Evolutionary conservation across 2,113 vertebrate genomes (phyloP).

Genomic region (Bos javanicus): DNA sequence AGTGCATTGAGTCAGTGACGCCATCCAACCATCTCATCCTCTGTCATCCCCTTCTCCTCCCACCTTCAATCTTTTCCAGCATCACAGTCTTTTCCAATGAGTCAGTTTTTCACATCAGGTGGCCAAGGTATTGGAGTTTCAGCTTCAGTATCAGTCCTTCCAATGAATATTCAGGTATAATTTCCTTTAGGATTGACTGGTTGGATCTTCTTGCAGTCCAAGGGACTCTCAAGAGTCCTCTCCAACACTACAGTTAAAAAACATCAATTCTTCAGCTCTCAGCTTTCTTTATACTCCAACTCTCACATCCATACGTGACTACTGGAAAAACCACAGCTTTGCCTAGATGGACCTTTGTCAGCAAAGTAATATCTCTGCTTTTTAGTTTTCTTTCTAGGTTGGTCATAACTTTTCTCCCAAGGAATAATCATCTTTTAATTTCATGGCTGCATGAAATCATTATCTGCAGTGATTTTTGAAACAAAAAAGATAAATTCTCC

Average conservation of each 20-base stretch:
- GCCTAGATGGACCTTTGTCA: accelerated
- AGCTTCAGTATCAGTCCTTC: background rate
- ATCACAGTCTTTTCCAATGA: background rate
- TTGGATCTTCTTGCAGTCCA: background rate
- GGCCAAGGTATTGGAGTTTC: background rate
- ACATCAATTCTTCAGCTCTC: background rate
- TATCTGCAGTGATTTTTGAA: background rate
- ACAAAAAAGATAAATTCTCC: background rate
- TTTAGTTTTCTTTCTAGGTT: background rate
- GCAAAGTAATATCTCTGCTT: background rate
- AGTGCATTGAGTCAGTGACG: background rate
- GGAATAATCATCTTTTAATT: background rate
- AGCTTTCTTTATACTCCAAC: background rate
- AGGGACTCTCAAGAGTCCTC: background rate
- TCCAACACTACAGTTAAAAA: background rate
- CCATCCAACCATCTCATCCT: background rate
- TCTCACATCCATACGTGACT: background rate
- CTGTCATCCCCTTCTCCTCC: background rate
- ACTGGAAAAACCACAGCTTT: background rate
- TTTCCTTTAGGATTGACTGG: background rate
- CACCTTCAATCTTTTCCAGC: background rate
- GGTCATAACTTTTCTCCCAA: background rate
- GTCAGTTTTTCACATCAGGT: background rate
- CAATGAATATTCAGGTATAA: background rate
- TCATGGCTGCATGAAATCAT: background rate